Conservation (phyloP, 2,797 vertebrate species). For the Sebastes steindachneri region DNA sequence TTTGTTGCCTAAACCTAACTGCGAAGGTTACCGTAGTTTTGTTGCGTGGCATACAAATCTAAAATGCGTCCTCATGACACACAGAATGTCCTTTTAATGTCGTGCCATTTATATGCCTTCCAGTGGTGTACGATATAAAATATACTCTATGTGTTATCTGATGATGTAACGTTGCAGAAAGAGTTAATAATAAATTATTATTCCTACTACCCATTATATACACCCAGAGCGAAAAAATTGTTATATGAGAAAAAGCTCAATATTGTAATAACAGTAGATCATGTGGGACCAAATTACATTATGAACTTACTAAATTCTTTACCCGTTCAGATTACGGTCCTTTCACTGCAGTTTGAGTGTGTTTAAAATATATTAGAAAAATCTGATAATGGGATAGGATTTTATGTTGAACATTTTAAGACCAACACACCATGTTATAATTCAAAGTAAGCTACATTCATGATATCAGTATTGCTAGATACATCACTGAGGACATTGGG, state of each 20-base stretch:
- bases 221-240: neutral
- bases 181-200: neutral
- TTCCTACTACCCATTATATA: neutral
- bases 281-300: neutral
- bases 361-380: neutral
- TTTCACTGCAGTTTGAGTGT: neutral
- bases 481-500: conserved; percentile 8
- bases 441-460: conserved; percentile 24
- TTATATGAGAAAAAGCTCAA: neutral
- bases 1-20: too few species aligned
- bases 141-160: neutral
- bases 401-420: neutral
- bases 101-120: too few species aligned
- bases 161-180: neutral
- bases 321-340: neutral
- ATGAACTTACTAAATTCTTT: neutral
- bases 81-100: too few species aligned
- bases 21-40: too few species aligned
- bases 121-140: neutral
- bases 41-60: too few species aligned
- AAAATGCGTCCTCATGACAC: too few species aligned
- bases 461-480: conserved; percentile 32
- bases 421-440: neutral
- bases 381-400: neutral
- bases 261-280: neutral